Evolutionary conservation across 2,888 invertebrate genomes (phyloP).

Genomic region (Dolomedes plantarius): DNA sequence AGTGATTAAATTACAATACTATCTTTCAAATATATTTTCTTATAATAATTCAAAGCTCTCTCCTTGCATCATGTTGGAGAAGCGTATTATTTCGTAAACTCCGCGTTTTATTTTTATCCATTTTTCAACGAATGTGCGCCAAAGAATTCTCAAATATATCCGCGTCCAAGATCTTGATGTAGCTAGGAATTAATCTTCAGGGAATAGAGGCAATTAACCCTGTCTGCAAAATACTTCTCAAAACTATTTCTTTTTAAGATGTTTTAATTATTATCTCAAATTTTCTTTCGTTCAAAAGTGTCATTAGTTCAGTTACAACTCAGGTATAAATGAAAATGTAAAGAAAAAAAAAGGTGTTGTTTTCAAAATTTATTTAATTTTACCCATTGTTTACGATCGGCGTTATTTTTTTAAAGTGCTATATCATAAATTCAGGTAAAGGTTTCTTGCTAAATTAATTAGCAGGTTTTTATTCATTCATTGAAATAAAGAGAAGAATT

Average conservation of each 20-base stretch:
- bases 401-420: too few species aligned
- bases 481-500: too few species aligned
- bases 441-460: too few species aligned
- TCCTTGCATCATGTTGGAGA: too few species aligned
- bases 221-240: neutral
- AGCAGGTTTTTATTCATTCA: too few species aligned
- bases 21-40: too few species aligned
- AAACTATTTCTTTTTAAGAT: neutral
- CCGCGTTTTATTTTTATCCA: neutral
- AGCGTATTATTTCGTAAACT: too few species aligned
- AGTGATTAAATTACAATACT: too few species aligned
- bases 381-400: neutral
- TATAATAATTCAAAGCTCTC: too few species aligned
- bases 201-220: constrained; percentile 1
- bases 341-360: neutral
- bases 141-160: neutral
- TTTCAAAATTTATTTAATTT: neutral
- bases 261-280: neutral
- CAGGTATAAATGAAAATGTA: neutral
- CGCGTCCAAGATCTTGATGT: neutral
- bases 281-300: neutral
- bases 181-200: neutral
- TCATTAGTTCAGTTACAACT: neutral
- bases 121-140: neutral
- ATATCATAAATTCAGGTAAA: too few species aligned